Conservation (phyloP, 1,140 invertebrate species). For the Caenorhabditis briggsae region DNA sequence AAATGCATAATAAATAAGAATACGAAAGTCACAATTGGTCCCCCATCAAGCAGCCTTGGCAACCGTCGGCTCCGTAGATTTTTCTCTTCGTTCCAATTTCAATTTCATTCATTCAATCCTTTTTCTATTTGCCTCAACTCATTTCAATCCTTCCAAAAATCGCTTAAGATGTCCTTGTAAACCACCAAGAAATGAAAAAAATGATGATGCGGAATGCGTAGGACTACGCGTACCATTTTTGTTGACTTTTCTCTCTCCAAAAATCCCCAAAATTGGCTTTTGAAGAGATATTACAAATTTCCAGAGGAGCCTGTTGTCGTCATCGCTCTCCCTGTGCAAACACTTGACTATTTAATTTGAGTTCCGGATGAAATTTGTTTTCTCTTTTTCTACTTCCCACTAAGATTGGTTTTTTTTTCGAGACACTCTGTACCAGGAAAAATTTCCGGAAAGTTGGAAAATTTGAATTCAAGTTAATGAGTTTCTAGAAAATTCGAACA, state of each 20-base stretch:
- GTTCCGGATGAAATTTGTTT: slow-evolving; percentile 13
- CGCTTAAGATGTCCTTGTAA: slow-evolving; percentile 4
- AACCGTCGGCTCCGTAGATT: too few relatives aligned
- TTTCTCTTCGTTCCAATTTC: background rate
- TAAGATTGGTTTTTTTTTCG: too few relatives aligned
- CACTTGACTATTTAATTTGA: slow-evolving; percentile 46
- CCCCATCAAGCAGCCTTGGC: background rate
- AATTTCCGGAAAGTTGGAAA: too few relatives aligned
- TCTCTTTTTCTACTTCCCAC: too few relatives aligned
- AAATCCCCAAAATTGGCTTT: background rate
- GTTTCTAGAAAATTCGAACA: too few relatives aligned
- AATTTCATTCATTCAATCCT: background rate
- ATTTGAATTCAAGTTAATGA: too few relatives aligned
- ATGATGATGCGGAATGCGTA: slow-evolving; percentile 20
- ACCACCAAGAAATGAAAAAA: background rate
- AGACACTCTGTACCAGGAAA: too few relatives aligned
- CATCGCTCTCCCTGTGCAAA: slow-evolving; percentile 21
- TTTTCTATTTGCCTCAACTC: background rate
- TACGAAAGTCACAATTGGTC: slow-evolving; percentile 11
- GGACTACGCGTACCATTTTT: background rate
- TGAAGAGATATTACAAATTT: slow-evolving; percentile 45
- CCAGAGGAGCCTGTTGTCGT: background rate
- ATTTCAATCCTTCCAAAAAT: slow-evolving; percentile 8
- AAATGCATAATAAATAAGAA: slow-evolving; percentile 48
- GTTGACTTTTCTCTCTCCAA: slow-evolving; percentile 23